Conservation (phyloP, 92 coral and sea anemone species). For the Parazoanthus swiftii region DNA sequence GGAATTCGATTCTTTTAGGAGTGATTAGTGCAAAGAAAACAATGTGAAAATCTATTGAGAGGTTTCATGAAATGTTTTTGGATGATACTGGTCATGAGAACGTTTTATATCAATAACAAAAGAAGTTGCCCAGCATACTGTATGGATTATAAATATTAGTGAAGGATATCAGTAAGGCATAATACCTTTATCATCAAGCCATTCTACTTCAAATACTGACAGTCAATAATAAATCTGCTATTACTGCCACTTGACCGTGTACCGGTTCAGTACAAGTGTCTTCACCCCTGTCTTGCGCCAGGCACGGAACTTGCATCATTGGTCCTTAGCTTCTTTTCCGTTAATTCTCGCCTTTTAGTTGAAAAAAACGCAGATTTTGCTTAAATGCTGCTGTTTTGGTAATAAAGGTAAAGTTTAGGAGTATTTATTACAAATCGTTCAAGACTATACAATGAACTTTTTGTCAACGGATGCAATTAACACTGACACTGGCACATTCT, state of each 20-base stretch:
- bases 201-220: conserved; percentile 14
- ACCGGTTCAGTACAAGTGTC: not conserved
- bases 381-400: not conserved
- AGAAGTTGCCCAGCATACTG: not conserved
- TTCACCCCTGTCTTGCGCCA: not conserved
- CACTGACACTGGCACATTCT: not conserved
- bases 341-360: not conserved
- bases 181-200: not conserved
- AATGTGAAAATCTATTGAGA: not conserved
- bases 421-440: not conserved
- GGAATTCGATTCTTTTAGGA: not conserved
- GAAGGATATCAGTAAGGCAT: not conserved
- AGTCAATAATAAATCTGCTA: conserved; percentile 10
- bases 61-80: not conserved
- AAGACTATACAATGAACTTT: not conserved
- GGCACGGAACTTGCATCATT: not conserved
- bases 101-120: conserved; percentile 1
- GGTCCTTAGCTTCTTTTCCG: not conserved
- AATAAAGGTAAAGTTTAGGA: not conserved
- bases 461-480: conserved; percentile 30
- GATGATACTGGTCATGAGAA: conserved; percentile 1
- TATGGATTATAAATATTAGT: not conserved
- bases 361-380: not conserved
- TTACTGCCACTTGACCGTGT: not conserved
- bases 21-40: not conserved